Conservation (phyloP, 2,113 vertebrate species). For the Hippocampus zosterae region DNA sequence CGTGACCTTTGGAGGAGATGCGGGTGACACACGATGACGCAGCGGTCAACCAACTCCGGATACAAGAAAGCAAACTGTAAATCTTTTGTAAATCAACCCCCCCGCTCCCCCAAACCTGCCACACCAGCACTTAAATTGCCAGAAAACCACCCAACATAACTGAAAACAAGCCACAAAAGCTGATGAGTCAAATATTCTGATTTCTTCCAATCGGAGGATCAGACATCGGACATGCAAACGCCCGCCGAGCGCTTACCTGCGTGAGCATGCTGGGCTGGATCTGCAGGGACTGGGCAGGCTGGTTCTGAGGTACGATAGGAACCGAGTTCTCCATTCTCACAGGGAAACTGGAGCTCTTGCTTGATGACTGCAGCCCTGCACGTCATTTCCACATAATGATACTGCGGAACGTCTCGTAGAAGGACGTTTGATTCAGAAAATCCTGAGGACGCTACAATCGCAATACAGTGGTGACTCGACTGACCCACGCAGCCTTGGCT, state of each 20-base stretch:
- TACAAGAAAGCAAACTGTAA: not conserved
- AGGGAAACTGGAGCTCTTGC: slow-evolving; percentile 85
- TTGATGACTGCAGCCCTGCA: slow-evolving; percentile 67
- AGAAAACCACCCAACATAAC: not conserved
- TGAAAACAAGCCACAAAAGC: not conserved
- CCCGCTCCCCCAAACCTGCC: not conserved
- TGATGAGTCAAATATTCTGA: not conserved
- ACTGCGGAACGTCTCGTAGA: not conserved
- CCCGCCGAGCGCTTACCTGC: slow-evolving; percentile 77
- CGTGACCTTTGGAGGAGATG: not conserved
- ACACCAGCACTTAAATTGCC: not conserved
- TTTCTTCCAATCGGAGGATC: not conserved
- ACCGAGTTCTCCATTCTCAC: slow-evolving; percentile 93
- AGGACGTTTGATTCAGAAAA: not conserved
- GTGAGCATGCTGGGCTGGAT: slow-evolving; percentile 93
- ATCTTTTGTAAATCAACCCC: not conserved
- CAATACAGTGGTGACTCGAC: not conserved
- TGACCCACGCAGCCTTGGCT: no score
- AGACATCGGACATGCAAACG: not conserved
- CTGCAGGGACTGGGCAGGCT: slow-evolving; percentile 91
- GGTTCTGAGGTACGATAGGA: slow-evolving; percentile 93
- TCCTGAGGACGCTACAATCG: not conserved
- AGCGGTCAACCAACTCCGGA: not conserved
- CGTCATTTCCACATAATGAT: slow-evolving; percentile 1
- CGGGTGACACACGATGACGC: not conserved